Base-by-base conservation (phyloP, 2,888 invertebrate species). In the Megastigmus dorsalis region DNA sequence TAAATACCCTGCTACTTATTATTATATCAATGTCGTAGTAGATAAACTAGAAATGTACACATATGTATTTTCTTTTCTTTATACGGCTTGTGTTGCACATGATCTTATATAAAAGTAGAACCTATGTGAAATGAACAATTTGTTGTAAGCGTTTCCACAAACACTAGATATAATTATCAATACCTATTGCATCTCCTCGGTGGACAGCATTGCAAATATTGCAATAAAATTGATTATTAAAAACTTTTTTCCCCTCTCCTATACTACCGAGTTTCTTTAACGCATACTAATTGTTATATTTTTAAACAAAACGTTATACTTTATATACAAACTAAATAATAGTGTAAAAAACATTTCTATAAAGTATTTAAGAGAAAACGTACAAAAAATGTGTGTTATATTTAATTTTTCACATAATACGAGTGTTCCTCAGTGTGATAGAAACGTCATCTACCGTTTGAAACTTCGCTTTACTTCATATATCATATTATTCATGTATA, bases 31-130 rank as follows among this genome's bases (percentile, higher is more conserved):
- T 59, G 18, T 45, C 50, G 9, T 38, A 20, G 36, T 63, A 68
- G 48, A 20, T 70, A 63, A 65, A 63, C 52, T 59, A 74, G 36
- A 36, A 59, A 65, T 41, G 48, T 63, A 71, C 33, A 71, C 38
- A 36, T n/a, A 63, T 57, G 26, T 67, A 36, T 36, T 65, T 41
- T n/a, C n/a, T n/a, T 36, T 74, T 57, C 26, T 48, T 62, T 67
- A 60, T 28, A 48, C 38, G 7, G 26, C 36, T 54, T 33, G 10
- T 33, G 23, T 55, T 55, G 62, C 68, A 43, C 62, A 75, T 45
- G 60, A 57, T 77, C 52, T 60, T 71, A 74, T 75, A 77, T 55
- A 78, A 77, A 79, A 77, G 50, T 68, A 60, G 38, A 59, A 66
- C 30, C 33, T 59, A 36, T 57, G 10, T 60, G 43, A 52, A 52